A percentile compares a stretch with the other conserved stretches of the same genome.
phyloP scores from a whole-genome alignment of 2,113 vertebrate genomes.

The Bagarius yarrelli region DNA sequence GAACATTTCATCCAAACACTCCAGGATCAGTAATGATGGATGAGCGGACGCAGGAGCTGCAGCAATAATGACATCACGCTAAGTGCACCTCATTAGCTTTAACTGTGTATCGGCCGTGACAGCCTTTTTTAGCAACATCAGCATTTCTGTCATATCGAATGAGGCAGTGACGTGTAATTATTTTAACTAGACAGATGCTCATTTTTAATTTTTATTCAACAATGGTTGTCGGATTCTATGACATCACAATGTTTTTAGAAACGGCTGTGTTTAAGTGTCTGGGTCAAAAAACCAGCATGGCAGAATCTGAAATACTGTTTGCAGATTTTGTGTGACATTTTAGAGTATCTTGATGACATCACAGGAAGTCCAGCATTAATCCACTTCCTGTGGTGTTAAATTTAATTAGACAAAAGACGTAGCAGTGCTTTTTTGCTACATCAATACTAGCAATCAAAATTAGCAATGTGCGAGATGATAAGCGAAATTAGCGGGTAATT shows the following conservation, averaged over 20 bases:
- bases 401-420: no score
- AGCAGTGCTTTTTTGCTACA: no score
- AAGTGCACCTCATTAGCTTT: not conserved
- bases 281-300: not conserved
- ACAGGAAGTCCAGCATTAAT: no score
- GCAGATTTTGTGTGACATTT: not conserved
- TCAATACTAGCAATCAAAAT: no score
- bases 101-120: not conserved
- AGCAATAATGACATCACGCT: constrained; percentile 14
- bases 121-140: not conserved
- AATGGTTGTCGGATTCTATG: not conserved
- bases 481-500: not conserved
- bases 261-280: not conserved
- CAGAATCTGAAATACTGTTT: not conserved
- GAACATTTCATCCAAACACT: constrained; percentile 18
- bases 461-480: not conserved
- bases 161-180: not conserved
- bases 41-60: not conserved
- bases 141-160: not conserved
- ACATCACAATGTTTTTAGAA: not conserved
- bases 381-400: not conserved
- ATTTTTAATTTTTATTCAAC: not conserved
- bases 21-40: constrained; percentile 42
- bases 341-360: not conserved
- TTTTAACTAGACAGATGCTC: not conserved